Evolutionary conservation across 2,888 invertebrate species (phyloP), one percentile per base, ranked within the genome.

Genomic region (Mythimna albipuncta): DNA sequence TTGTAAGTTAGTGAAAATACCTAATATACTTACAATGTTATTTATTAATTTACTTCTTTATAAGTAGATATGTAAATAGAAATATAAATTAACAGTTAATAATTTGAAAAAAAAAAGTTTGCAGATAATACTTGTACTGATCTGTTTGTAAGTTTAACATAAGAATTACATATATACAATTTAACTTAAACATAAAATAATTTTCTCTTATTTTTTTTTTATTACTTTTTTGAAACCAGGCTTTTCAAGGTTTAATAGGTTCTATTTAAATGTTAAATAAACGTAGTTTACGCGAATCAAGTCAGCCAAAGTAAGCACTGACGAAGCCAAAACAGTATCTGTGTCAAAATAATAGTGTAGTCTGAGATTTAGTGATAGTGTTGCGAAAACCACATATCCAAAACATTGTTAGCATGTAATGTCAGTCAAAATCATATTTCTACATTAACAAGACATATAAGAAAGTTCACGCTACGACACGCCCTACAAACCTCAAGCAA

Each of bases 401-500:
- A 57, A 55, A 62, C 55, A 41, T 11, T 57, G 61, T 70, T 44
- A 52, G 35, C 57, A 62, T 62, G 3, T 61, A 38, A 75, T 38
- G 64, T 55, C 72, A 72, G 54, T 62, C 79, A 65, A 59, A 58
- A 74, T 6, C 47, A 63, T 19, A 47, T 76, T 76, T 61, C 38
- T 6, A 74, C 54, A 58, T 62, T 71, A 73, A 78, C 78, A 78
- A 80, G 78, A 69, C 66, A 6, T 77, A 26, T 52, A 64, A 65
- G 62, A 64, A 69, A 72, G 47, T 61, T 67, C 71, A 80, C 55
- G 62, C 63, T 52, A 69, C 65, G 65, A 69, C 61, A 75, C 66
- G 71, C 70, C 71, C 69, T 69, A 72, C 72, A 84, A 76, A 83
- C 44, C 50, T 69, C 64, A 65, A 79, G 69, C 77, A 59, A 63